Base-by-base conservation (phyloP, 2,888 invertebrate species). In the Ypsolopha sequella region DNA sequence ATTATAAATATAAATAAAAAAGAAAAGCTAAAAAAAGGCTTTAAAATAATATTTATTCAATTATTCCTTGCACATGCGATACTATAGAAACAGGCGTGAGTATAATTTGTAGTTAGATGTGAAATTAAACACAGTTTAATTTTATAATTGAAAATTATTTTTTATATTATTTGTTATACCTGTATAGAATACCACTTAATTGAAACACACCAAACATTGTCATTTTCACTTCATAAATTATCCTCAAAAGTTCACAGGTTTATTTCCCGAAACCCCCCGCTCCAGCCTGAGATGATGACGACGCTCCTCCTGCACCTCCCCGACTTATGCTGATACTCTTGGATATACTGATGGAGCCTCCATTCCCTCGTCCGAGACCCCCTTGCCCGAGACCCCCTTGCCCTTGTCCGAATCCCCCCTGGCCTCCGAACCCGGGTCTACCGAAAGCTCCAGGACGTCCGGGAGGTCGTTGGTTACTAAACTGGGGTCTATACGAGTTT, bases 301-400 rank as follows among this genome's bases (percentile, higher is more conserved):
- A n/a, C 24, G 43, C n/a, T 41, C 36, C 33, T 35, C 51, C 36
- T n/a, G 62, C 62, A 24, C 60, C 59, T 0, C 71, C 72, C 3
- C 58, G 52, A 34, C 62, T 61, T 33, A 70, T 66, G 48, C 65
- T 66, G 24, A 73, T 62, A 50, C 71, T 73, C 60, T 73, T 73
- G 14, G 74, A 65, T 24, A 70, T 65, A 47, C 68, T 73, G 3
- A 73, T 56, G 7, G 61, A 59, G 13, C 59, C 33, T 41, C 48
- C 48, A 24, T 44, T 38, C 9, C 63, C 56, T 14, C 55, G 55
- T 4, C 54, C 52, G 13, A 39, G 51, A 8, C 53, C 48, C 7
- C 55, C 54, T 35, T n/a, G n/a, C n/a, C 48, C 45, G 8, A 43
- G 43, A 8, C 52, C 44, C 13, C 47, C 45, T 1, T 36, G 24